Percentiles rank a stretch among this genome's conserved stretches.
These are phyloP conservation scores for Saxidomus purpurata DNA, from an alignment of 1,140 invertebrate species.

Conservation along the genomic window DNA sequence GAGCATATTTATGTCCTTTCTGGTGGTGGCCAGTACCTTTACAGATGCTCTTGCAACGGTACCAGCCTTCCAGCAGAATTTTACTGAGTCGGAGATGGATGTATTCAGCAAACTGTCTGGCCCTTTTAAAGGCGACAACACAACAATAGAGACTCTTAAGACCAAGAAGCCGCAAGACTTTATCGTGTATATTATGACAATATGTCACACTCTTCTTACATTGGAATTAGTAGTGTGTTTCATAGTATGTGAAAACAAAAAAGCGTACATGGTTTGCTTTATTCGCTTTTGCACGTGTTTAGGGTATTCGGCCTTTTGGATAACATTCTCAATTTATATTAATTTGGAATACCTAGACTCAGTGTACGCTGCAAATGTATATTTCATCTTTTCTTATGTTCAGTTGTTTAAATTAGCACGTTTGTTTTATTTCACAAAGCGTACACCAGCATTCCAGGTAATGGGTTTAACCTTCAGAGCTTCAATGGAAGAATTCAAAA, in stretches of 20 bases:
- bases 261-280: not conserved
- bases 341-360: not conserved
- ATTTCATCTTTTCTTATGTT: not conserved
- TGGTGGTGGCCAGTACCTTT: not conserved
- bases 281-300: not conserved
- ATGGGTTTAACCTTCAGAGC: conserved; percentile 18
- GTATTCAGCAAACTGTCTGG: not conserved
- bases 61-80: not conserved
- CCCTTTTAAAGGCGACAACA: not conserved
- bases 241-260: conserved; percentile 12
- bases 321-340: not conserved
- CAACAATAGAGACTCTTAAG: not conserved
- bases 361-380: not conserved
- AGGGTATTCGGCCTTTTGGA: conserved; percentile 28
- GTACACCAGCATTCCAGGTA: conserved; percentile 1
- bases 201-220: not conserved
- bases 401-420: not conserved
- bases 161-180: not conserved
- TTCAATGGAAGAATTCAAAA: conserved; percentile 31
- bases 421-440: conserved; percentile 4
- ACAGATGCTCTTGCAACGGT: not conserved
- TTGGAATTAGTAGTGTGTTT: conserved; percentile 31
- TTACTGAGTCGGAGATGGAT: not conserved
- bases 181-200: not conserved
- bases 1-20: not conserved